A percentile compares a stretch with the other conserved stretches of the same genome.
These are phyloP conservation scores for Chionomys nivalis DNA, from an alignment of 2,113 vertebrate genomes.

Conservation along the genomic window DNA sequence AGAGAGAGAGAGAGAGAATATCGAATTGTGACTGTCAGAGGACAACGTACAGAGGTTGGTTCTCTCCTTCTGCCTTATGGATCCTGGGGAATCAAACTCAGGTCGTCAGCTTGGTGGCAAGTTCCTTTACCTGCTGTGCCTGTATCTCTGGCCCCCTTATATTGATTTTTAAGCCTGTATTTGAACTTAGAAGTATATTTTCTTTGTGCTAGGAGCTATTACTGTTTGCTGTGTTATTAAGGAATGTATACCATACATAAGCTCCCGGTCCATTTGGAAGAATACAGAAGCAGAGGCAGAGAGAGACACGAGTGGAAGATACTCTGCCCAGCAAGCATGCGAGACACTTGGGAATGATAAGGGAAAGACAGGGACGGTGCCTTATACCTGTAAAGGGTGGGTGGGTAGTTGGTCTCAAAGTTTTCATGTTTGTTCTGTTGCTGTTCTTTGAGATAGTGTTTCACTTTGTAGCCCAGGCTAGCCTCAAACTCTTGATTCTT, in stretches of 20 bases:
- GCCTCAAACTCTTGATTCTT: background rate
- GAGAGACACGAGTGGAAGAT: background rate
- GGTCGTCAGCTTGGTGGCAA: background rate
- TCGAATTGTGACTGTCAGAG: too few species aligned
- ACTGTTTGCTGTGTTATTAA: background rate
- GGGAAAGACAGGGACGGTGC: too few species aligned
- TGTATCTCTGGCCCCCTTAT: background rate
- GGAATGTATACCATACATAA: background rate
- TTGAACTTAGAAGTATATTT: background rate
- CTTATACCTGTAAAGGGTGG: background rate
- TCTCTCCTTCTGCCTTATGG: background rate
- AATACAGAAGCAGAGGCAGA: slow-evolving; percentile 21
- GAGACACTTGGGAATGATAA: background rate
- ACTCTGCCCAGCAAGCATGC: background rate
- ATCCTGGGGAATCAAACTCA: background rate
- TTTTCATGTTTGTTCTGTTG: background rate
- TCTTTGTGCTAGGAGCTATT: background rate
- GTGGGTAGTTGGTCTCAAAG: background rate
- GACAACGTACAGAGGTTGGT: background rate
- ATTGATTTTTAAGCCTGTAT: background rate
- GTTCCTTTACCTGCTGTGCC: background rate
- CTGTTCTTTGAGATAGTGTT: background rate
- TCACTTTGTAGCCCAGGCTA: background rate
- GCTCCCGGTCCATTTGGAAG: background rate
- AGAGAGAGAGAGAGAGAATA: too few species aligned